Base-by-base conservation (phyloP, 2,113 vertebrate species). In the Platysteira castanea region DNA sequence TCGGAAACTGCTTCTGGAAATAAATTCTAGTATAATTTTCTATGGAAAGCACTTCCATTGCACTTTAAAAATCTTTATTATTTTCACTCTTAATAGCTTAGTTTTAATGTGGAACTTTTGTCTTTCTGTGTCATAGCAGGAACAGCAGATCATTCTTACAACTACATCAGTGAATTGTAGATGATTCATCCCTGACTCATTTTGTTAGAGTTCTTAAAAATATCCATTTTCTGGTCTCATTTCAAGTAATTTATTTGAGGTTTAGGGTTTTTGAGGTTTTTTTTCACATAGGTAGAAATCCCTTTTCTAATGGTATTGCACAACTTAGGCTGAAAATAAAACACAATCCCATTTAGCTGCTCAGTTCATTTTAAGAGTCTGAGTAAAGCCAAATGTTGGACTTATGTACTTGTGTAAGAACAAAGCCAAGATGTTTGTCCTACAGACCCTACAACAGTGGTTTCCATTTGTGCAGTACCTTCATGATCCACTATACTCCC, bases 121-220 rank as follows among this genome's bases (percentile, higher is more conserved):
- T 57, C 49, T 79, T 87, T 77, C 63, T 90, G 37, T 90, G 77
- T 81, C 77, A 78, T 11, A 74, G 47, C 65, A 82, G 46, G 64
- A 82, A 56, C 4, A 3, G 3, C 37, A 54, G 23, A 89, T 28
- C 33, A 64, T 84, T 92, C 65, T 93, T 81, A 71, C 47, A 78
- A 28, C 46, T 75, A 84, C 84, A 84, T 70, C 54, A 90, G 46
- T 93, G 61, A 90, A 69, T 15, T 69, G 53, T 37, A 7, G 31
- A 67, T 92, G 82, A 95, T 86, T 95, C 89, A 97, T 81, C 63
- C 35, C 79, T 95, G 92, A 93, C 53, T 93, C 74, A 91, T 79
- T 94, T 84, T 68, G 59, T 50, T 70, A 10, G 92, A 70, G 39
- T 74, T 89, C 88, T 89, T 81, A 86, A 88, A 90, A 47, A 77